phyloP scores from a whole-genome alignment of 1,140 invertebrate species.

The Microplitis demolitor region DNA sequence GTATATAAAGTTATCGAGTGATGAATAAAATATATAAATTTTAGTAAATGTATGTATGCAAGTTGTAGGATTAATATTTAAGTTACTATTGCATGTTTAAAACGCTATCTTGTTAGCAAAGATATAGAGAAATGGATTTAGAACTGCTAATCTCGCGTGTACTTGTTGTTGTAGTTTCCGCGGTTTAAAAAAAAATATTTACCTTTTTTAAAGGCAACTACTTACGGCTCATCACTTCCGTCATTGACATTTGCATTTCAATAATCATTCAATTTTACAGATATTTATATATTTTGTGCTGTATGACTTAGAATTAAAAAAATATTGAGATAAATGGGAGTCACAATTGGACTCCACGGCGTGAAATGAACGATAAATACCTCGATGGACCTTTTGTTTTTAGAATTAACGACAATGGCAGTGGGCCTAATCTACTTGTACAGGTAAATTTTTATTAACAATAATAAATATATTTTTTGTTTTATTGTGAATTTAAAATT shows the following conservation, averaged over 20 bases:
- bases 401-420: constrained; percentile 76
- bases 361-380: constrained; percentile 42
- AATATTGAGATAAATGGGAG: too few species aligned
- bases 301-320: background rate
- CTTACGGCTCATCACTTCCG: too few species aligned
- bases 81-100: background rate
- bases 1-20: too few species aligned
- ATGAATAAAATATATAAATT: too few species aligned
- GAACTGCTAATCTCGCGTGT: background rate
- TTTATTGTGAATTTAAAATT: background rate
- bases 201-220: too few species aligned
- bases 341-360: constrained; percentile 1
- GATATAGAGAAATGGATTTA: background rate
- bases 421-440: constrained; percentile 73
- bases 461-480: background rate
- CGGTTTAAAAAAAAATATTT: too few species aligned
- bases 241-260: too few species aligned
- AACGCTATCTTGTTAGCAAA: background rate
- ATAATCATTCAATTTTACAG: too few species aligned
- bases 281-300: too few species aligned
- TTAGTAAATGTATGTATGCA: too few species aligned
- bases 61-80: too few species aligned
- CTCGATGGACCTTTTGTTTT: constrained; percentile 73
- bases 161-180: background rate
- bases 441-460: constrained; percentile 62